phyloP scores from a whole-genome alignment of 1,140 invertebrate species.

The Heliothis subflexa region DNA sequence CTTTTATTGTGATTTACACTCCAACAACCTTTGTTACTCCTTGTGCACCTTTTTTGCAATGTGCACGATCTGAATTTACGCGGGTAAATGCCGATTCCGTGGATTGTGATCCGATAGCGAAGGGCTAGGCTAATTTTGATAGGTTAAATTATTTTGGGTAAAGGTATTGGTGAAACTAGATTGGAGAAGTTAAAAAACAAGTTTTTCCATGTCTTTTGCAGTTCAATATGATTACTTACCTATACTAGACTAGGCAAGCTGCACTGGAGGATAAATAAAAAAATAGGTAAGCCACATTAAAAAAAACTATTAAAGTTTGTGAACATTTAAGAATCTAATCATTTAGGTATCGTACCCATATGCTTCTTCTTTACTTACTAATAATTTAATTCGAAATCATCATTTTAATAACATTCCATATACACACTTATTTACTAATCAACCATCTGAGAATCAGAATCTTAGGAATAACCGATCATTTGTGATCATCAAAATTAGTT shows the following conservation, averaged over 20 bases:
- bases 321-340: neutral
- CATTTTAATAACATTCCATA: neutral
- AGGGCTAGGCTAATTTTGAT: constrained; percentile 20
- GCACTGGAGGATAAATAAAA: too few relatives aligned
- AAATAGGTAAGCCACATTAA: neutral
- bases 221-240: too few relatives aligned
- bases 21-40: constrained; percentile 64
- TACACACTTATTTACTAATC: neutral
- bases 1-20: constrained; percentile 84
- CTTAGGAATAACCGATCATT: constrained; percentile 6
- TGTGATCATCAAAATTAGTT: constrained; percentile 27
- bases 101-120: constrained; percentile 34
- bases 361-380: too few relatives aligned
- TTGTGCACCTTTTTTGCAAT: constrained; percentile 59
- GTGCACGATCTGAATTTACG: constrained; percentile 62
- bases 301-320: neutral
- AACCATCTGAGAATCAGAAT: neutral
- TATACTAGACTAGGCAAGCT: too few relatives aligned
- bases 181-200: too few relatives aligned
- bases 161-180: neutral
- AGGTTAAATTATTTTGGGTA: constrained; percentile 7
- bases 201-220: too few relatives aligned
- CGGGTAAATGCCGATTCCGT: constrained; percentile 56
- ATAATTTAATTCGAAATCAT: too few relatives aligned
- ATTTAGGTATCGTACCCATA: too few relatives aligned